These are phyloP conservation scores for Apamea sordens DNA, from an alignment of 2,888 invertebrate genomes.

Conservation along the genomic window DNA sequence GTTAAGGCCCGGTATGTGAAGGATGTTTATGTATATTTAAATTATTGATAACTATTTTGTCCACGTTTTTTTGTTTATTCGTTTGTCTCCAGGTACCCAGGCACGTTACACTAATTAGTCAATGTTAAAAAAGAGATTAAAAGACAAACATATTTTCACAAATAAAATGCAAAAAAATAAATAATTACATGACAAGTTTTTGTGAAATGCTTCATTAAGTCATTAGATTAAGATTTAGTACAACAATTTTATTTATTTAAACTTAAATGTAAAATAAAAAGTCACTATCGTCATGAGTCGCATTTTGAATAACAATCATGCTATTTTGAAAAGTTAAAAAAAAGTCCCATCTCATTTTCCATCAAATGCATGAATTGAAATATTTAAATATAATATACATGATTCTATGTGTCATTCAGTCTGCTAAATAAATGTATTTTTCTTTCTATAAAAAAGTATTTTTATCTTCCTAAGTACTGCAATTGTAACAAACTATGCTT, in stretches of 20 bases:
- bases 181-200: slow-evolving; percentile 14
- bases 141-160: slow-evolving; percentile 32
- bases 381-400: neutral
- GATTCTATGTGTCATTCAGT: neutral
- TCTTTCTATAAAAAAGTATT: slow-evolving; percentile 6
- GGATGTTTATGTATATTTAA: slow-evolving; percentile 49
- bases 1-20: slow-evolving; percentile 27
- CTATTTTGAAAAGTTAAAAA: slow-evolving; percentile 5
- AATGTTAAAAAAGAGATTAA: slow-evolving; percentile 40
- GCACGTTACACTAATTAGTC: slow-evolving; percentile 66
- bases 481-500: slow-evolving; percentile 37
- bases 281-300: slow-evolving; percentile 8
- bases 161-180: slow-evolving; percentile 29
- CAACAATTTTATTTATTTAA: slow-evolving; percentile 57
- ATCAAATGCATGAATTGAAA: neutral
- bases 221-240: slow-evolving; percentile 60
- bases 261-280: slow-evolving; percentile 29
- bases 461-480: slow-evolving; percentile 14
- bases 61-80: slow-evolving; percentile 47
- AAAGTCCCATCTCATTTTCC: neutral
- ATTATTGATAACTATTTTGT: slow-evolving; percentile 55
- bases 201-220: slow-evolving; percentile 41
- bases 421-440: too few relatives aligned
- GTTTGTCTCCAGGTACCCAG: slow-evolving; percentile 65
- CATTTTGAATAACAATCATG: slow-evolving; percentile 8